Base-by-base conservation (phyloP, 2,797 vertebrate species). In the Pseudocheirus occidentalis region DNA sequence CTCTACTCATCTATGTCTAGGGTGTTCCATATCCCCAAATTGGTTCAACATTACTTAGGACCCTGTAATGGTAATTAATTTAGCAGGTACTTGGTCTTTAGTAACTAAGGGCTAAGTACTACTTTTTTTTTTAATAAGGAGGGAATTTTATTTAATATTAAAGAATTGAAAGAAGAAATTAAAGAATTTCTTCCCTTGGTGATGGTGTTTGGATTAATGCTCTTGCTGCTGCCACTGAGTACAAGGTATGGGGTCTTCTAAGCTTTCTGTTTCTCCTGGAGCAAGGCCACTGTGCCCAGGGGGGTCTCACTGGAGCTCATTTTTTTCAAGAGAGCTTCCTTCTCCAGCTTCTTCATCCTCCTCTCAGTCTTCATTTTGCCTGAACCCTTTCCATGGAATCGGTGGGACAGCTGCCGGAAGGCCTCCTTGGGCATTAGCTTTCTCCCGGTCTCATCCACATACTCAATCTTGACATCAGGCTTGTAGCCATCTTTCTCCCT, bases 301-400 rank as follows among this genome's bases (percentile, higher is more conserved):
- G 99, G 99, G 0, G 99, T 99, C 95, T 99, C 99, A 0, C 99
- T 99, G 97, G 99, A 99, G 98, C 99, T 99, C 99, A 99, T 99
- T 98, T 99, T 99, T 98, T 99, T 99, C 98, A 99, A 98, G 97
- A 99, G 98, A 93, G 99, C 99, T 96, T 99, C 99, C 97, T 99
- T 99, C 4, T 99, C 99, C 92, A 99, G 98, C 98, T 99, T 99
- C 98, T 99, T 99, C 99, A 99, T 99, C 95, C 99, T 98, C 95
- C 99, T 98, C 97, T 99, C 99, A 0, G 99, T 99, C 98, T 99
- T 99, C 99, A 99, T 99, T 98, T 99, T 99, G 96, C 99, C 99
- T 0, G 99, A 99, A 4, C 99, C 99, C 95, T 99, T 99, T 0
- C 99, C 99, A 0, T 99, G 99, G 99, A 99, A 99, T 62, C 99